Conservation (phyloP, 2,797 vertebrate genomes). For the Nyctalus aviator region DNA sequence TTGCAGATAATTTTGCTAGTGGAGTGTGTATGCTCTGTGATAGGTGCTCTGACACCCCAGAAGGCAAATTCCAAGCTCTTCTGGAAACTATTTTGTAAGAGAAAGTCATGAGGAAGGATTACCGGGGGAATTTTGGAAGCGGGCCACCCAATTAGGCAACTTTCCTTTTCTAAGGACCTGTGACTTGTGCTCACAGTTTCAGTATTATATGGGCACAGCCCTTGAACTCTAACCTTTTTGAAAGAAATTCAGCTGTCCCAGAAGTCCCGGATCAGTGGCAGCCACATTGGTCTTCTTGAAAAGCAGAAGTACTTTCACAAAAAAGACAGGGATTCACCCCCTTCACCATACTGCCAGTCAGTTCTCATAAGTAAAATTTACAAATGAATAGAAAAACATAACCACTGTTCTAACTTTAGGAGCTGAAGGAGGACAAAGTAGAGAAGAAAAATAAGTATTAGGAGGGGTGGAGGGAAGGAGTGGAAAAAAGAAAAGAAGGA, state of each 20-base stretch:
- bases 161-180: conserved; percentile 72
- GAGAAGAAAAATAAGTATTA: not conserved
- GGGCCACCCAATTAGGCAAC: conserved; percentile 63
- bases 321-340: conserved; percentile 76
- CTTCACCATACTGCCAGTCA: conserved; percentile 51
- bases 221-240: conserved; percentile 57
- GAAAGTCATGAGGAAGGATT: conserved; percentile 67
- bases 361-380: conserved; percentile 1
- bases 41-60: conserved; percentile 69
- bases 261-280: conserved; percentile 62
- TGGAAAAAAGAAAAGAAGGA: not conserved
- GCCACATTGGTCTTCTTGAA: conserved; percentile 46
- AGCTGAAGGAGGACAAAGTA: not conserved
- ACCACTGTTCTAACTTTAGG: conserved; percentile 19
- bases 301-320: conserved; percentile 77
- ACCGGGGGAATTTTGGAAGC: conserved; percentile 70
- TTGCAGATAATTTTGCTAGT: conserved; percentile 51
- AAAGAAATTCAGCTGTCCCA: conserved; percentile 66
- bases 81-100: conserved; percentile 78
- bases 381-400: conserved; percentile 53
- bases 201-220: conserved; percentile 58
- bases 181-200: conserved; percentile 62
- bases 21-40: conserved; percentile 58
- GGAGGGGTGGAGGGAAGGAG: not conserved
- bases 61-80: conserved; percentile 70